phyloP scores from a whole-genome alignment of 1,140 invertebrate genomes.

The Tenebrio molitor region DNA sequence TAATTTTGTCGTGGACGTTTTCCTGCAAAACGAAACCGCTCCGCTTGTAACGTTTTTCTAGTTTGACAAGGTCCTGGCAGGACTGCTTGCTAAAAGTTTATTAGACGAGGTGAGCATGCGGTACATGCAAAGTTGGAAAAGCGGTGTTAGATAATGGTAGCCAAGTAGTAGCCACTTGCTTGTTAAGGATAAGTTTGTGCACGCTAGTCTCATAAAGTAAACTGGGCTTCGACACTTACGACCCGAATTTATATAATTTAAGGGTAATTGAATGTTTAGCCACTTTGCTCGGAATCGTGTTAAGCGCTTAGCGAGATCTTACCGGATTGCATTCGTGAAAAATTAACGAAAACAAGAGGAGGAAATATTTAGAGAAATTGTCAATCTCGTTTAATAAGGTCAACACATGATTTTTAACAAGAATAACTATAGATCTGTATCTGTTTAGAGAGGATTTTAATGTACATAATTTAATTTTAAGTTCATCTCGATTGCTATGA shows the following conservation, averaged over 20 bases:
- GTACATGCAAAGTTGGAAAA: constrained; percentile 30
- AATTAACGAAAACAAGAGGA: constrained; percentile 12
- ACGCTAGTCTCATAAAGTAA: constrained; percentile 40
- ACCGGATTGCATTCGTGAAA: background rate
- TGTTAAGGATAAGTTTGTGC: constrained; percentile 23
- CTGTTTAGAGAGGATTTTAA: too few species aligned
- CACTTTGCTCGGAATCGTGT: constrained; percentile 18
- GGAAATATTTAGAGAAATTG: too few species aligned
- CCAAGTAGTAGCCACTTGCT: constrained; percentile 33
- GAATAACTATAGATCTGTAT: too few species aligned
- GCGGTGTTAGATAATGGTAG: constrained; percentile 9
- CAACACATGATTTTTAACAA: too few species aligned
- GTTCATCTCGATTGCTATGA: too few species aligned
- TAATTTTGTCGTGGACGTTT: constrained; percentile 3
- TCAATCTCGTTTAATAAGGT: too few species aligned
- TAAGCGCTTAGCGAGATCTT: constrained; percentile 4
- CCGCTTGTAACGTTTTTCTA: background rate
- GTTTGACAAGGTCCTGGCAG: background rate
- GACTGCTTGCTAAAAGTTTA: background rate
- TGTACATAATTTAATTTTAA: too few species aligned
- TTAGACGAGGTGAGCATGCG: background rate
- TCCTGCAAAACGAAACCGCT: background rate
- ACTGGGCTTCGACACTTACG: constrained; percentile 32
- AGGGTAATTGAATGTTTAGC: constrained; percentile 34
- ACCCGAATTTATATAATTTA: constrained; percentile 37